Conservation (phyloP, 2,888 invertebrate species). For the Parthenolecanium corni region DNA sequence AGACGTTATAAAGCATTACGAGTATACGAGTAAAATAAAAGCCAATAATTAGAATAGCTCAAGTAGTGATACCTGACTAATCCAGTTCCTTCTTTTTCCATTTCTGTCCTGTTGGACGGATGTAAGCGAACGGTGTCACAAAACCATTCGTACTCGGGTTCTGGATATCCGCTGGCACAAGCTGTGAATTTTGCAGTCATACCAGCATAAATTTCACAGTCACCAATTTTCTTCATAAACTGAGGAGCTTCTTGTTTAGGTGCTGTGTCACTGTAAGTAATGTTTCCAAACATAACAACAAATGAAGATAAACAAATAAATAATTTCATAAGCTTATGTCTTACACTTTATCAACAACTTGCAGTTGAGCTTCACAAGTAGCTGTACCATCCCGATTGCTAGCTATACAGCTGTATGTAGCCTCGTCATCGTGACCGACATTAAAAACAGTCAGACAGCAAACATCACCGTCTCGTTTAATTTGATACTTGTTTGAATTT, state of each 20-base stretch:
- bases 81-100: slow-evolving; percentile 73
- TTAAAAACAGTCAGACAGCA: slow-evolving; percentile 63
- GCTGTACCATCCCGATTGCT: slow-evolving; percentile 69
- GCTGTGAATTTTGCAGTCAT: slow-evolving; percentile 91
- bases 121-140: slow-evolving; percentile 65
- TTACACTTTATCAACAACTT: slow-evolving; percentile 74
- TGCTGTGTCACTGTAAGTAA: slow-evolving; percentile 50
- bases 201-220: slow-evolving; percentile 72
- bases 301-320: not conserved
- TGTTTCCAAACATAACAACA: not conserved
- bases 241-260: slow-evolving; percentile 71
- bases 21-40: not conserved
- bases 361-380: slow-evolving; percentile 57
- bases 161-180: slow-evolving; percentile 74
- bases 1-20: not conserved
- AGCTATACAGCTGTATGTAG: slow-evolving; percentile 64
- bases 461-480: slow-evolving; percentile 67
- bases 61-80: slow-evolving; percentile 47
- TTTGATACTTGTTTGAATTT: slow-evolving; percentile 57
- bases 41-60: not conserved
- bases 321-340: slow-evolving; percentile 35
- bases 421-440: slow-evolving; percentile 55
- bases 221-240: slow-evolving; percentile 80
- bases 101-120: slow-evolving; percentile 67
- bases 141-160: slow-evolving; percentile 79